These are phyloP conservation scores for Glossosoma conforme DNA, from an alignment of 1,140 invertebrate species.

Conservation along the genomic window DNA sequence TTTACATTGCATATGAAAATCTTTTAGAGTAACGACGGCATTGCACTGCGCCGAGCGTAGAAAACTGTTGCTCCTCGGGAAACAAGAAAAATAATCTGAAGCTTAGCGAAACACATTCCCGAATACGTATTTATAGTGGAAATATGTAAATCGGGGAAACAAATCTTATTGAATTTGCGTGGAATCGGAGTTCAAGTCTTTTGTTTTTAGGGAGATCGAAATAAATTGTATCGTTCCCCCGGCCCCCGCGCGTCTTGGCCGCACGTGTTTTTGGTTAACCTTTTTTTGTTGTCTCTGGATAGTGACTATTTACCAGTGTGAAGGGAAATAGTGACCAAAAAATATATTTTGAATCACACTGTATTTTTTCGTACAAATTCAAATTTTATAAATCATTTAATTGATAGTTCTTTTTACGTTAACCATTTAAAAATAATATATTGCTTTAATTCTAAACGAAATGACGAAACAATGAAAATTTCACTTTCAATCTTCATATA, in stretches of 20 bases:
- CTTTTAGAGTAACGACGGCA: not conserved
- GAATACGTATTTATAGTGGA: not conserved
- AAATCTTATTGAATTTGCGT: conserved; percentile 2
- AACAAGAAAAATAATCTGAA: conserved; percentile 2
- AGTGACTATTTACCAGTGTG: not conserved
- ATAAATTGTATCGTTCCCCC: not conserved
- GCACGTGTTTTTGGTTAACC: not conserved
- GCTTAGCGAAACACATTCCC: not conserved
- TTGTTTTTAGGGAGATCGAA: not conserved
- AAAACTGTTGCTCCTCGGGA: conserved; percentile 1
- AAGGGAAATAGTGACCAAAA: not conserved
- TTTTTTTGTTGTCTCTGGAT: not conserved
- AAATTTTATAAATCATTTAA: too few species aligned
- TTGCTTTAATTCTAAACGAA: too few species aligned
- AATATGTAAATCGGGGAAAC: not conserved
- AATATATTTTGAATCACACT: not conserved
- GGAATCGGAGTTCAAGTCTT: not conserved
- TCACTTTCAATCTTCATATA: too few species aligned
- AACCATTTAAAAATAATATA: too few species aligned
- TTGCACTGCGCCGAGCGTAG: too few species aligned
- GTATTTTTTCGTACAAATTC: too few species aligned
- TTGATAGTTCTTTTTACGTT: too few species aligned
- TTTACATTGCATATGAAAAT: not conserved
- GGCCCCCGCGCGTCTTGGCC: not conserved
- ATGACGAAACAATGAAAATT: too few species aligned